phyloP scores from a whole-genome alignment of 64 coral and sea anemone genomes.

The Acropora tenuis region DNA sequence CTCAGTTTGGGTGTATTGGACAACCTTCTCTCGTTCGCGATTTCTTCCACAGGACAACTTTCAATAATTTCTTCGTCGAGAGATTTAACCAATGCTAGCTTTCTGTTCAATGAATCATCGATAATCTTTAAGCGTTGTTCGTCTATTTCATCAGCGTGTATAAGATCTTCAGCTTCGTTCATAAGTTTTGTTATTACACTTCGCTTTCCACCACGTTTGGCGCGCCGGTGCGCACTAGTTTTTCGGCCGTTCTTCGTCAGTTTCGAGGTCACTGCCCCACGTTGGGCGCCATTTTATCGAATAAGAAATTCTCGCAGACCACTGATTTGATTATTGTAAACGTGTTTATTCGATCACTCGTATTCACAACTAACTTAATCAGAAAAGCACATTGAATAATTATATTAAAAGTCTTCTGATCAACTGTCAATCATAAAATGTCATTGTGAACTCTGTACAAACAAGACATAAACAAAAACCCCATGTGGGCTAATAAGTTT shows the following conservation, averaged over 20 bases:
- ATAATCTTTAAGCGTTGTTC: slow-evolving; percentile 49
- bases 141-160: not conserved
- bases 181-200: slow-evolving; percentile 62
- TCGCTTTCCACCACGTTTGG: slow-evolving; percentile 44
- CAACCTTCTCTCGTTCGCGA: too few species aligned
- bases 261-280: slow-evolving; percentile 4
- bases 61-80: slow-evolving; percentile 56
- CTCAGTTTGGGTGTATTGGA: too few species aligned
- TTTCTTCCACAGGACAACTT: slow-evolving; percentile 51
- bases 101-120: slow-evolving; percentile 39
- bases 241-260: not conserved
- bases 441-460: too few species aligned
- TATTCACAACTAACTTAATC: too few species aligned
- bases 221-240: slow-evolving; percentile 6
- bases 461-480: too few species aligned
- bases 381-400: too few species aligned
- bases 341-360: too few species aligned
- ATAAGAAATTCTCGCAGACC: too few species aligned
- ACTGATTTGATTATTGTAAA: too few species aligned
- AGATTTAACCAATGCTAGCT: slow-evolving; percentile 49
- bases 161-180: slow-evolving; percentile 44
- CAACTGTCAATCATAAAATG: too few species aligned
- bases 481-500: too few species aligned
- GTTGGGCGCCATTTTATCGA: slow-evolving; percentile 38
- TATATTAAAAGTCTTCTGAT: too few species aligned